phyloP scores from a whole-genome alignment of 2,888 invertebrate species.

The Tetanocera ferruginea region DNA sequence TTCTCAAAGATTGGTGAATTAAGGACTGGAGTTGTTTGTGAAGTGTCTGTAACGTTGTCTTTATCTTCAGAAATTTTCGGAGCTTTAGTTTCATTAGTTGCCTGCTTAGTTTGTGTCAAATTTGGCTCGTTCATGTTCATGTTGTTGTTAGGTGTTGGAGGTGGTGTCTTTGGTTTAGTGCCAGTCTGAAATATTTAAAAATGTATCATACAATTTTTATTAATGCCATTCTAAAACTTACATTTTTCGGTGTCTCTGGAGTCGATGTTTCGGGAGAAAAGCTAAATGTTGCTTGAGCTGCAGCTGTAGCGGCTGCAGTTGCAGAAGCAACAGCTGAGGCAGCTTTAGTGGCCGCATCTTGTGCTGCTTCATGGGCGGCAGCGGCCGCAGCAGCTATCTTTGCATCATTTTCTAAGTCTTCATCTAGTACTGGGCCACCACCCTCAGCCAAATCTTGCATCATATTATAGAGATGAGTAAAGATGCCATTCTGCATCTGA shows the following conservation, averaged over 20 bases:
- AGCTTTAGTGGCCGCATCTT: constrained; percentile 44
- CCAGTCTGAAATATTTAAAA: not conserved
- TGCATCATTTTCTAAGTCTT: constrained; percentile 31
- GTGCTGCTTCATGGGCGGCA: constrained; percentile 20
- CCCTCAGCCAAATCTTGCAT: constrained; percentile 62
- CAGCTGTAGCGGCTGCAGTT: constrained; percentile 35
- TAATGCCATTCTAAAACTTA: not conserved
- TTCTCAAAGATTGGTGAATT: constrained; percentile 52
- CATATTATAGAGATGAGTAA: constrained; percentile 57
- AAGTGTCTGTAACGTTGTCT: not conserved
- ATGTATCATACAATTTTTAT: constrained; percentile 33
- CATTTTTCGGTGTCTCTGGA: not conserved
- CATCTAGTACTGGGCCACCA: constrained; percentile 42
- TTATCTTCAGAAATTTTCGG: not conserved
- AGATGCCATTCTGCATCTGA: constrained; percentile 50
- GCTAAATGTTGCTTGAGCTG: constrained; percentile 29
- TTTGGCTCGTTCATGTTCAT: constrained; percentile 5
- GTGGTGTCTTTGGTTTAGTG: constrained; percentile 14
- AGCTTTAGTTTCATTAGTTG: not conserved
- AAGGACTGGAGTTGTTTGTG: constrained; percentile 48
- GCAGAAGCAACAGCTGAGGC: constrained; percentile 37
- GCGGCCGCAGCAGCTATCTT: constrained; percentile 22
- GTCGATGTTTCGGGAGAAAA: constrained; percentile 18
- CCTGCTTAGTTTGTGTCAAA: constrained; percentile 28
- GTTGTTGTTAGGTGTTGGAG: constrained; percentile 17